Conservation (phyloP, 2,888 invertebrate species). For the Synergus umbraculus region DNA sequence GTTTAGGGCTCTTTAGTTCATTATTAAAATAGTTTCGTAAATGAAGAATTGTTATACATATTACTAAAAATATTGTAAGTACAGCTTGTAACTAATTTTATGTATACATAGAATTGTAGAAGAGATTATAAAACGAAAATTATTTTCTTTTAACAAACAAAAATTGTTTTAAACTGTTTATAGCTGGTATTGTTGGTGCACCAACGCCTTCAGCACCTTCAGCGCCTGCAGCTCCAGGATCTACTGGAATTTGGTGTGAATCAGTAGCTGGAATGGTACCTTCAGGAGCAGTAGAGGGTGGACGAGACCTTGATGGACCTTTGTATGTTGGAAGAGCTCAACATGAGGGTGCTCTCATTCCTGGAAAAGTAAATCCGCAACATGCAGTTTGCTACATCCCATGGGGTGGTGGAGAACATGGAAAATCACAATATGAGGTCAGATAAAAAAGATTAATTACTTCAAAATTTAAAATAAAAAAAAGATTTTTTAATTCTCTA, state of each 20-base stretch:
- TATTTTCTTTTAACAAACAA: background rate
- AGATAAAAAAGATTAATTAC: constrained; percentile 40
- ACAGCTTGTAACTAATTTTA: background rate
- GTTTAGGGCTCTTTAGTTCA: background rate
- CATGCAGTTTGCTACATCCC: constrained; percentile 85
- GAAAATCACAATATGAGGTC: constrained; percentile 85
- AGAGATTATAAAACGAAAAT: background rate
- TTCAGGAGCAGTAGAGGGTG: constrained; percentile 86
- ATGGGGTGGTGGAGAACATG: constrained; percentile 88
- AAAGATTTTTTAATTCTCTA: background rate
- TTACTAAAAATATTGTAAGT: background rate
- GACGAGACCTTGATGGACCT: constrained; percentile 82
- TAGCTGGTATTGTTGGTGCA: background rate
- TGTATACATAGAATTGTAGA: background rate
- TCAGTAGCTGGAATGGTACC: constrained; percentile 85
- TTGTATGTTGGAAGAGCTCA: constrained; percentile 84
- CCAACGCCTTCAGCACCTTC: constrained; percentile 44
- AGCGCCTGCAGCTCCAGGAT: constrained; percentile 62
- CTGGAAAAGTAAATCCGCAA: constrained; percentile 87
- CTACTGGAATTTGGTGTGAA: constrained; percentile 83
- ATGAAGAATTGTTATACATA: background rate
- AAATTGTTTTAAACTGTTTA: background rate
- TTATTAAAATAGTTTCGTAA: background rate
- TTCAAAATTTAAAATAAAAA: background rate
- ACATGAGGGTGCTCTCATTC: constrained; percentile 86